These are phyloP conservation scores for Myanophis thanlyinensis DNA, from an alignment of 2,113 vertebrate species.

Conservation along the genomic window DNA sequence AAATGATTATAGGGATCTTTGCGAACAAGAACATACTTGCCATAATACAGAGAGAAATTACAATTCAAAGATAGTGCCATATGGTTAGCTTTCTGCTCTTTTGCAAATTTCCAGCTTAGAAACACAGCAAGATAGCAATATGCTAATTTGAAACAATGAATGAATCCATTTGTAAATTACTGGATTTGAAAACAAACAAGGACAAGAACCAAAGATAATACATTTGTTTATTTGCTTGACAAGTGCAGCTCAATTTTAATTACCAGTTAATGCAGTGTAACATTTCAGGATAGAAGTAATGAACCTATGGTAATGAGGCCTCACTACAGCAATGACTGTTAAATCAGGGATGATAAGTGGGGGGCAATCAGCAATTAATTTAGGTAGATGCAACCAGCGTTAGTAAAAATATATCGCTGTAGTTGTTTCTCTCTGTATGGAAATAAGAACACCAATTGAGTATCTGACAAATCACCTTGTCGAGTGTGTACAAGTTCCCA, in stretches of 20 bases:
- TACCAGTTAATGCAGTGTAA: conserved; percentile 55
- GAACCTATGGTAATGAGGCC: conserved; percentile 44
- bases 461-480: conserved; percentile 8
- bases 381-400: conserved; percentile 17
- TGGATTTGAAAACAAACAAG: conserved; percentile 36
- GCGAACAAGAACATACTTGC: neutral
- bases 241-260: conserved; percentile 60
- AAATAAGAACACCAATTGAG: conserved; percentile 39
- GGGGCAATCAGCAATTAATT: conserved; percentile 42
- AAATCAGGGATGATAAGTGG: conserved; percentile 45
- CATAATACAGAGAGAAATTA: conserved; percentile 18
- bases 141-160: conserved; percentile 50
- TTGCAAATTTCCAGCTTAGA: conserved; percentile 36
- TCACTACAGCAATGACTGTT: conserved; percentile 47
- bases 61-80: conserved; percentile 31
- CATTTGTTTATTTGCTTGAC: conserved; percentile 52
- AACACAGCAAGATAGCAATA: conserved; percentile 33
- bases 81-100: conserved; percentile 21
- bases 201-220: conserved; percentile 42
- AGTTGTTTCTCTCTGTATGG: conserved; percentile 8
- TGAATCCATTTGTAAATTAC: conserved; percentile 50
- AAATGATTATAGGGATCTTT: neutral
- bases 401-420: neutral
- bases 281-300: conserved; percentile 49
- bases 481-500: conserved; percentile 1